Percentiles rank a stretch among this genome's conserved stretches.
Conservation (phyloP, 2,888 invertebrate species). For the Sinopyrophorus schimmeli region DNA sequence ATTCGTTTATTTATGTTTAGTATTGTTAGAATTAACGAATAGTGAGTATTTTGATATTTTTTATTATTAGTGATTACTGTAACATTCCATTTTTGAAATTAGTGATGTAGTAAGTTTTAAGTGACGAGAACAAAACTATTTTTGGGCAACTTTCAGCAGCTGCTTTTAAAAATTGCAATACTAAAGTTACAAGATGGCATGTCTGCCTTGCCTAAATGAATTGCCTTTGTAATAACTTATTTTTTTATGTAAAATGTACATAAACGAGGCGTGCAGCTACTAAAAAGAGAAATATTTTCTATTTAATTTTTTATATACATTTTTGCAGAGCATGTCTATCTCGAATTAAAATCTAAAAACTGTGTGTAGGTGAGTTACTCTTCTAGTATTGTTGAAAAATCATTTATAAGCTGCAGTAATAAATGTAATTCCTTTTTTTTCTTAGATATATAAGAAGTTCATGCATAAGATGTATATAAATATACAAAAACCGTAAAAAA, state of each 20-base stretch:
- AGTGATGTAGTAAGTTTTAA: neutral
- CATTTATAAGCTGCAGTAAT: too few relatives aligned
- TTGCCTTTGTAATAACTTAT: slow-evolving; percentile 7
- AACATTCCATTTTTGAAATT: slow-evolving; percentile 1
- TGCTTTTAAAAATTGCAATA: slow-evolving; percentile 1
- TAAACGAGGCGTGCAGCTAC: neutral
- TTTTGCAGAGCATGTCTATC: too few relatives aligned
- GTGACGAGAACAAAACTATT: slow-evolving; percentile 1
- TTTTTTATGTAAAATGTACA: slow-evolving; percentile 3
- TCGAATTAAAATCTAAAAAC: too few relatives aligned
- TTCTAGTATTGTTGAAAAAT: slow-evolving; percentile 2
- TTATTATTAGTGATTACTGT: neutral
- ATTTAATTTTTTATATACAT: too few relatives aligned
- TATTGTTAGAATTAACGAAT: too few relatives aligned
- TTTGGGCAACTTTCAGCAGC: slow-evolving; percentile 7
- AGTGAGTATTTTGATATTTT: slow-evolving; percentile 9
- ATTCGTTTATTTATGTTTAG: too few relatives aligned
- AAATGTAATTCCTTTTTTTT: too few relatives aligned
- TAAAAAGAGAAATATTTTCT: too few relatives aligned
- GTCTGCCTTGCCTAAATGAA: slow-evolving; percentile 13
- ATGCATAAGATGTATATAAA: too few relatives aligned
- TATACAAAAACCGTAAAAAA: too few relatives aligned
- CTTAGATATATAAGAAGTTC: too few relatives aligned
- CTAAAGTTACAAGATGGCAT: slow-evolving; percentile 4
- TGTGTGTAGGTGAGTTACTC: neutral